Base-by-base conservation (phyloP, 1,140 invertebrate genomes). In the Drosophila persimilis region DNA sequence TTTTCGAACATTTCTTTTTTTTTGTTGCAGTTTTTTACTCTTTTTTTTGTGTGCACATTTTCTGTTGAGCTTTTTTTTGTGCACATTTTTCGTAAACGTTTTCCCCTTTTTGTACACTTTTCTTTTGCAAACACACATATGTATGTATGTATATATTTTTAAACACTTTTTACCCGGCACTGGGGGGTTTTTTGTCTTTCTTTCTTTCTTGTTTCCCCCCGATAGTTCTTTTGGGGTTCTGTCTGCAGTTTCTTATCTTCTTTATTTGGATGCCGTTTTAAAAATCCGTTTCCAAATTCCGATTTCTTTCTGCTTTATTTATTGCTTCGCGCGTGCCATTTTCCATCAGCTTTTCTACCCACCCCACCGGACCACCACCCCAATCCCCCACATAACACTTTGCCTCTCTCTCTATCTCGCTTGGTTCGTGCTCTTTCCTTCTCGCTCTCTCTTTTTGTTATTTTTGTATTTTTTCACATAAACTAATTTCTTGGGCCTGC, bases 241-340 rank as follows among this genome's bases (percentile, higher is more conserved):
- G 51, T 73, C 59, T 54, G 58, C 52, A 50, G 46, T 45, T 59
- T 41, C 47, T 6, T 39, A 63, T 41, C 44, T 13, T 17, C 57
- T 43, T 56, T 29, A 22, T 66, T 29, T 55, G 20, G 5, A 43
- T 66, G 15, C 20, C 6, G 29, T 29, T 7, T 58, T 50, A 6
- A 8, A 48, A 20, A 51, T 51, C 6, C 13, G 20, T 56, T 26
- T 56, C 24, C 29, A 56, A 44, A 24, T 56, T 56, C 29, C 50
- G 31, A 31, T 29, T 43, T 60, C 61, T 58, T 72, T 43, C 8
- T 48, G 26, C 46, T 85, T 79, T 69, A 69, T 80, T 85, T 85
- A 70, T 79, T 67, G 71, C 73, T 77, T 65, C 76, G 73, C 81
- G 81, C 81, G 81, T 86, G 81, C 77, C 81, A 86, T 86, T 86